Conservation (phyloP, 2,113 vertebrate species). For the Embiotoca jacksoni region DNA sequence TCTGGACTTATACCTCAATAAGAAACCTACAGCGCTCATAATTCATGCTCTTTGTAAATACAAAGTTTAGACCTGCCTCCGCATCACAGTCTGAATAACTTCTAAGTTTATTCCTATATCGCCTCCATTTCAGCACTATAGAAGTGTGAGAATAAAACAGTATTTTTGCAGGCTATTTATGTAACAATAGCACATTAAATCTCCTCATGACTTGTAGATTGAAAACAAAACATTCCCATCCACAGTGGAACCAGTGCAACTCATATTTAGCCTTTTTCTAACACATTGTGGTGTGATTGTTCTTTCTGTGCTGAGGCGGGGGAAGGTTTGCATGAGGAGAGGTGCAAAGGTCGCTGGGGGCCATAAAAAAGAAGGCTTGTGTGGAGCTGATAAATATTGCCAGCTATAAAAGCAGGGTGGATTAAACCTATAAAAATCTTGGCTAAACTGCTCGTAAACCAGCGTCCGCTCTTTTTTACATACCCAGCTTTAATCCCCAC, state of each 20-base stretch:
- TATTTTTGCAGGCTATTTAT: background rate
- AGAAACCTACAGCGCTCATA: conserved; percentile 1
- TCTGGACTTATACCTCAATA: conserved; percentile 16
- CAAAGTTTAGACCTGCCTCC: background rate
- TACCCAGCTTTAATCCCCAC: background rate
- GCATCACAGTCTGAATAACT: background rate
- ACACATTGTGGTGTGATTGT: conserved; percentile 7
- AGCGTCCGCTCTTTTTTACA: conserved; percentile 16
- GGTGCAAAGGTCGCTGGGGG: conserved; percentile 77
- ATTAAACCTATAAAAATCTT: conserved; percentile 72
- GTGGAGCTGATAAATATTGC: conserved; percentile 76
- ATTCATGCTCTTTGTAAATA: conserved; percentile 48
- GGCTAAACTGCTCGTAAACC: conserved; percentile 50
- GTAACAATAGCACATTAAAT: background rate
- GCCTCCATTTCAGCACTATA: background rate
- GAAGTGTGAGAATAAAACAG: background rate
- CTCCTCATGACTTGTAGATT: background rate
- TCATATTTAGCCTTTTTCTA: background rate
- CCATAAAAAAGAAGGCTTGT: conserved; percentile 74
- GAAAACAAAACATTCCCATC: background rate
- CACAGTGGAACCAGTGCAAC: background rate
- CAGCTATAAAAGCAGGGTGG: conserved; percentile 78
- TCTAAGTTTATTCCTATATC: background rate
- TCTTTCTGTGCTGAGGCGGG: background rate
- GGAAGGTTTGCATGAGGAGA: conserved; percentile 17